phyloP scores from a whole-genome alignment of 2,888 invertebrate species.

The Calameuta pallipes region DNA sequence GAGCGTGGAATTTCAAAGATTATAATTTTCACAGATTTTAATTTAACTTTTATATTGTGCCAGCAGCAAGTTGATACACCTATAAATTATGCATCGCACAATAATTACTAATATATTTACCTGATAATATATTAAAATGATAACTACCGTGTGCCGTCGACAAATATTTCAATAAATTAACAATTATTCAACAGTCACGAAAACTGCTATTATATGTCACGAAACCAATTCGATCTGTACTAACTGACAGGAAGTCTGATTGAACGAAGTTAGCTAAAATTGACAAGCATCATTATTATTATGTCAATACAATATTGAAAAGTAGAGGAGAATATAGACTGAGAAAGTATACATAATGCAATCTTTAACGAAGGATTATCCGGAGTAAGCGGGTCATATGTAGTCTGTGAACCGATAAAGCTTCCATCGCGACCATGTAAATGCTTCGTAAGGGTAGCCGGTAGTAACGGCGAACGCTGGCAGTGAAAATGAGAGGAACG shows the following conservation, averaged over 20 bases:
- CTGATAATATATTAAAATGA: background rate
- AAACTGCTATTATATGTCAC: background rate
- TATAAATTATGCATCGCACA: background rate
- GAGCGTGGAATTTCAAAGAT: background rate
- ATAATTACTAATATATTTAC: background rate
- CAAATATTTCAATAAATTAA: background rate
- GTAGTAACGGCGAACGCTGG: background rate
- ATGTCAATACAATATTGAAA: background rate
- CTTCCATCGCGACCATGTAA: background rate
- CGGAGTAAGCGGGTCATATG: background rate
- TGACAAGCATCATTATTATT: background rate
- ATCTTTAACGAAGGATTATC: background rate
- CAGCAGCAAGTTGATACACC: background rate
- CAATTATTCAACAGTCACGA: background rate
- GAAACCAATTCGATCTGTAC: background rate
- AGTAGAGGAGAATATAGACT: background rate
- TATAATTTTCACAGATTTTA: background rate
- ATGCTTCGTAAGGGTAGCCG: background rate
- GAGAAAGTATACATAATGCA: background rate
- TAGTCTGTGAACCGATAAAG: background rate
- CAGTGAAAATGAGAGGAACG: no score
- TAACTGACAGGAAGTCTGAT: background rate
- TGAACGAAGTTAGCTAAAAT: background rate
- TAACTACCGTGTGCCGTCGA: background rate
- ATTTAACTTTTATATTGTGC: no score